Percentiles rank a stretch among this genome's conserved stretches.
These are phyloP conservation scores for Epinephelus coioides DNA, from an alignment of 2,797 vertebrate species.

Conservation along the genomic window DNA sequence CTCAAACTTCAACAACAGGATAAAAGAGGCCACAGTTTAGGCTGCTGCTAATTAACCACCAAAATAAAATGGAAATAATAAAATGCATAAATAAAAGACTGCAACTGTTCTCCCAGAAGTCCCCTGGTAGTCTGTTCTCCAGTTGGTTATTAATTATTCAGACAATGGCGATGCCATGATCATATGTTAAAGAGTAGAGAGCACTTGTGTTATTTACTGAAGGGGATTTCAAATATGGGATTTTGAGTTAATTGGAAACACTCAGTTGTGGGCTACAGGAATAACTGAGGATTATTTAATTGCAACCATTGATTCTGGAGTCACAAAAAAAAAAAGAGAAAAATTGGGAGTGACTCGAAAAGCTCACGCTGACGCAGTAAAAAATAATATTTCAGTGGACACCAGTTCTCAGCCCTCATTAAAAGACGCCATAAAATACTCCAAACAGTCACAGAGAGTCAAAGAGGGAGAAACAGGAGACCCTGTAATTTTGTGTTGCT, in stretches of 20 bases:
- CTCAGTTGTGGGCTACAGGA: conserved; percentile 43
- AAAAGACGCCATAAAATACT: conserved; percentile 70
- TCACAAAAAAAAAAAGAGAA: conserved; percentile 11
- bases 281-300: conserved; percentile 41
- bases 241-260: conserved; percentile 36
- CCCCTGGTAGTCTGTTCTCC: too few species aligned
- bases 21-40: conserved; percentile 29
- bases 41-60: conserved; percentile 7
- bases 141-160: conserved; percentile 28
- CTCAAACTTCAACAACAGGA: not conserved
- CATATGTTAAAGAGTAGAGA: conserved; percentile 3
- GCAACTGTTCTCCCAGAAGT: too few species aligned
- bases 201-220: conserved; percentile 26
- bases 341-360: conserved; percentile 38
- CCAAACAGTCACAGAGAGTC: conserved; percentile 61
- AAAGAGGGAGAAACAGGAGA: conserved; percentile 61
- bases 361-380: conserved; percentile 60
- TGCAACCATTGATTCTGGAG: conserved; percentile 43
- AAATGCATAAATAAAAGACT: conserved; percentile 9
- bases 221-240: conserved; percentile 17
- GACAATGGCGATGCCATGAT: conserved; percentile 43
- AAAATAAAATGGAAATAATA: conserved; percentile 5
- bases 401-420: conserved; percentile 67
- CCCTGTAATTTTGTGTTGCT: conserved; percentile 81
- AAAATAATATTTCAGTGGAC: conserved; percentile 73